phyloP scores from a whole-genome alignment of 2,888 invertebrate species.

The Periphyllus acericola region DNA sequence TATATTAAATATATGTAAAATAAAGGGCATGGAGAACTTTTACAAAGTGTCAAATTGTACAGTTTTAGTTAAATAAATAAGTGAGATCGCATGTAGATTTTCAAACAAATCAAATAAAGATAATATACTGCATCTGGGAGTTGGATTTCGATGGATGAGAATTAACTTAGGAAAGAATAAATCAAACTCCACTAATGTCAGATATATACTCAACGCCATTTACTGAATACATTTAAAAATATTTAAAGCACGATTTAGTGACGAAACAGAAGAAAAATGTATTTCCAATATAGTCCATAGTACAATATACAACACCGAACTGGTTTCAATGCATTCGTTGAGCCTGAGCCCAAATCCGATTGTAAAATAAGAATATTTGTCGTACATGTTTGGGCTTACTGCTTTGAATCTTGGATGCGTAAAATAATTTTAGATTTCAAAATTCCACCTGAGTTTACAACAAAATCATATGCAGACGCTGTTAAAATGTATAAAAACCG shows the following conservation, averaged over 20 bases:
- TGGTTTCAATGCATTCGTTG: not conserved
- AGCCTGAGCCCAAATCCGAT: not conserved
- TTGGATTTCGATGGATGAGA: not conserved
- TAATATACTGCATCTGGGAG: not conserved
- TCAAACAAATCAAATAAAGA: not conserved
- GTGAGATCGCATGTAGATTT: not conserved
- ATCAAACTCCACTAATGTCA: not conserved
- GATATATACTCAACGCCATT: not conserved
- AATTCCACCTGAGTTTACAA: not conserved
- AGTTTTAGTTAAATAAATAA: not conserved
- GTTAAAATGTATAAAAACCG: not conserved
- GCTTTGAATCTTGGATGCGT: slow-evolving; percentile 5
- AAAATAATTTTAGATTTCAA: slow-evolving; percentile 33
- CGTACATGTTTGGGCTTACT: slow-evolving; percentile 24
- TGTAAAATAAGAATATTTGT: not conserved
- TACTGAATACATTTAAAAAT: not conserved
- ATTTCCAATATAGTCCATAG: not conserved
- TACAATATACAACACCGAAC: not conserved
- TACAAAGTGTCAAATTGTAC: not conserved
- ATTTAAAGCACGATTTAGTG: not conserved
- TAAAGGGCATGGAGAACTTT: not conserved
- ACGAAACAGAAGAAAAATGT: slow-evolving; percentile 5
- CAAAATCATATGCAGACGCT: not conserved
- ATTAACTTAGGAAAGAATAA: not conserved
- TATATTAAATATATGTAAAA: not conserved